A percentile compares a stretch with the other conserved stretches of the same genome.
Conservation (phyloP, 2,113 vertebrate genomes). For the Diadophis punctatus region DNA sequence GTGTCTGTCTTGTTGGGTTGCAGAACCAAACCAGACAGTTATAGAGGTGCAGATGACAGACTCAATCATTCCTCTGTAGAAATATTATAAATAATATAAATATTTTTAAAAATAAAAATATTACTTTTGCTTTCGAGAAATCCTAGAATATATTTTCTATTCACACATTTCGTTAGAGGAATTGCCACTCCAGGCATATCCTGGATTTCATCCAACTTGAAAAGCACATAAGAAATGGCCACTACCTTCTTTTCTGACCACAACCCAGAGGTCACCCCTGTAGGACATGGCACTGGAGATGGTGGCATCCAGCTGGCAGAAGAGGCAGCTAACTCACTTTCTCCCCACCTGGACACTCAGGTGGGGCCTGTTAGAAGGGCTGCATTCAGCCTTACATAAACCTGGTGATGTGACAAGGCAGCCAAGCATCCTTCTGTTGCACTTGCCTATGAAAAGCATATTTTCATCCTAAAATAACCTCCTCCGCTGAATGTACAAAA, state of each 20-base stretch:
- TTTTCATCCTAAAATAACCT: slow-evolving; percentile 55
- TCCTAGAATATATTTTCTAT: background rate
- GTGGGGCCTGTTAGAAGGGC: background rate
- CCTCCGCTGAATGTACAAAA: slow-evolving; percentile 34
- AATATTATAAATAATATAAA: too few relatives aligned
- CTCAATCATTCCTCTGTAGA: too few relatives aligned
- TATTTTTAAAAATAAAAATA: too few relatives aligned
- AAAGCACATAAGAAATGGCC: background rate
- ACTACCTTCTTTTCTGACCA: background rate
- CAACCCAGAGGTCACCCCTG: background rate
- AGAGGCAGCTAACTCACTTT: background rate
- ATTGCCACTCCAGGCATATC: background rate
- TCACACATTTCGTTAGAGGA: background rate
- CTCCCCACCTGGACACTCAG: background rate
- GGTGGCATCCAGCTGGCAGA: background rate
- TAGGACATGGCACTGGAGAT: background rate
- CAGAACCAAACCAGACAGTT: too few relatives aligned
- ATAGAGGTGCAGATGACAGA: too few relatives aligned
- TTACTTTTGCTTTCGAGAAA: background rate
- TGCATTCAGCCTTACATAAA: background rate
- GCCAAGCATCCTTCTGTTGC: background rate
- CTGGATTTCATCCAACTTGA: background rate
- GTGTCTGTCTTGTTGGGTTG: too few relatives aligned
- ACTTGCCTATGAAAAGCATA: slow-evolving; percentile 36
- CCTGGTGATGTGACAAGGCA: slow-evolving; percentile 7